Evolutionary conservation across 2,113 vertebrate species (phyloP).

Genomic region (Crotophaga sulcirostris): DNA sequence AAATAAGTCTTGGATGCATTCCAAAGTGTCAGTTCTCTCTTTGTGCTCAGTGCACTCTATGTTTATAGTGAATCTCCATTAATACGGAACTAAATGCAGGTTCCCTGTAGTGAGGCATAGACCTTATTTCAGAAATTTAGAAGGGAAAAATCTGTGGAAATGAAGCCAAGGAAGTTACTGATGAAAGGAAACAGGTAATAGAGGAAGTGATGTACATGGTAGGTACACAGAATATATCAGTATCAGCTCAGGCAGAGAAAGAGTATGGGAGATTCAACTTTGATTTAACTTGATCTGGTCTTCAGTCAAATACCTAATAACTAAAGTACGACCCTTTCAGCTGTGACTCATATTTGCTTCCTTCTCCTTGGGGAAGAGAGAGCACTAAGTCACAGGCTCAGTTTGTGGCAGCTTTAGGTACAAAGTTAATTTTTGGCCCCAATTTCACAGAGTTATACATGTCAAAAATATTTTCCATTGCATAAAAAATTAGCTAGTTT

Average conservation of each 20-base stretch:
- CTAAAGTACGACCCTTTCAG: background rate
- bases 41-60: background rate
- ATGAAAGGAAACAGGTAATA: background rate
- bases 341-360: background rate
- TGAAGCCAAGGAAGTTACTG: background rate
- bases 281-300: background rate
- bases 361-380: background rate
- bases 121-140: background rate
- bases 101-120: background rate
- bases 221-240: background rate
- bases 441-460: background rate
- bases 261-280: background rate
- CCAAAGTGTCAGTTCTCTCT: background rate
- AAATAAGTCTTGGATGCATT: background rate
- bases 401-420: background rate
- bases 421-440: background rate
- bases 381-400: background rate
- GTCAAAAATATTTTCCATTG: background rate
- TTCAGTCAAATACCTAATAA: background rate
- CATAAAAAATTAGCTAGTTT: background rate
- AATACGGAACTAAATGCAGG: background rate
- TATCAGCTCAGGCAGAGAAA: background rate
- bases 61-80: slow-evolving; percentile 14
- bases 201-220: background rate
- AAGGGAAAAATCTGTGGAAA: background rate